These are phyloP conservation scores for Lutjanus argentimaculatus DNA, from an alignment of 2,797 vertebrate species.

Conservation along the genomic window DNA sequence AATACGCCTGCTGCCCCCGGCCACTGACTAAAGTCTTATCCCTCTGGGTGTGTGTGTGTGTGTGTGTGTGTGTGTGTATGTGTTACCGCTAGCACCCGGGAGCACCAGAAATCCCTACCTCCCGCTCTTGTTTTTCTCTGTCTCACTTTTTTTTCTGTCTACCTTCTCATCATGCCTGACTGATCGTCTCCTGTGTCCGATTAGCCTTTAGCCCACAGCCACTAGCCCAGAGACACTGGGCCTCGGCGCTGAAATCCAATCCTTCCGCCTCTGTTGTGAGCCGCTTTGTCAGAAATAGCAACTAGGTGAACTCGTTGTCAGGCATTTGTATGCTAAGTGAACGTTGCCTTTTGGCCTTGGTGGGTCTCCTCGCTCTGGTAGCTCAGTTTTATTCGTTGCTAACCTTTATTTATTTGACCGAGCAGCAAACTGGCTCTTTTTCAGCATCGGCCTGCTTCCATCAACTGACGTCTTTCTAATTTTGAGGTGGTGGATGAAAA, in stretches of 20 bases:
- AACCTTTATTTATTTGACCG: slow-evolving; percentile 38
- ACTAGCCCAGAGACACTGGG: slow-evolving; percentile 25
- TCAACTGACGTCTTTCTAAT: background rate
- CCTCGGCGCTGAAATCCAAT: slow-evolving; percentile 56
- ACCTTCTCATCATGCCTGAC: slow-evolving; percentile 47
- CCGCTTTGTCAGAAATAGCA: slow-evolving; percentile 44
- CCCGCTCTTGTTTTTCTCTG: background rate
- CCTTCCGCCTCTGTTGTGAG: slow-evolving; percentile 33
- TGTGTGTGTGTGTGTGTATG: slow-evolving; percentile 24
- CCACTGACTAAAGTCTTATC: slow-evolving; percentile 52
- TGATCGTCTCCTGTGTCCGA: slow-evolving; percentile 51
- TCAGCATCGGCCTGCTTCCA: background rate
- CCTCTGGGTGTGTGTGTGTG: slow-evolving; percentile 34
- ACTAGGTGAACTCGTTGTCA: slow-evolving; percentile 36
- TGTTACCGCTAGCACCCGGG: background rate
- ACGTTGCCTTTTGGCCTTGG: slow-evolving; percentile 5
- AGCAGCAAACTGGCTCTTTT: slow-evolving; percentile 14
- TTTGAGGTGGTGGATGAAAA: background rate
- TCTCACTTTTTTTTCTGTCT: slow-evolving; percentile 24
- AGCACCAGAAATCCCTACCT: slow-evolving; percentile 27
- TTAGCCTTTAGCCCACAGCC: slow-evolving; percentile 51
- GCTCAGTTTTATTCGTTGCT: slow-evolving; percentile 37
- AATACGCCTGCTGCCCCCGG: slow-evolving; percentile 66
- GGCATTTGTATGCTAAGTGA: slow-evolving; percentile 25
- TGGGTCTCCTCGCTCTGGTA: slow-evolving; percentile 9